These are phyloP conservation scores for Gymnorhina tibicen DNA, from an alignment of 2,113 vertebrate genomes.

Conservation along the genomic window DNA sequence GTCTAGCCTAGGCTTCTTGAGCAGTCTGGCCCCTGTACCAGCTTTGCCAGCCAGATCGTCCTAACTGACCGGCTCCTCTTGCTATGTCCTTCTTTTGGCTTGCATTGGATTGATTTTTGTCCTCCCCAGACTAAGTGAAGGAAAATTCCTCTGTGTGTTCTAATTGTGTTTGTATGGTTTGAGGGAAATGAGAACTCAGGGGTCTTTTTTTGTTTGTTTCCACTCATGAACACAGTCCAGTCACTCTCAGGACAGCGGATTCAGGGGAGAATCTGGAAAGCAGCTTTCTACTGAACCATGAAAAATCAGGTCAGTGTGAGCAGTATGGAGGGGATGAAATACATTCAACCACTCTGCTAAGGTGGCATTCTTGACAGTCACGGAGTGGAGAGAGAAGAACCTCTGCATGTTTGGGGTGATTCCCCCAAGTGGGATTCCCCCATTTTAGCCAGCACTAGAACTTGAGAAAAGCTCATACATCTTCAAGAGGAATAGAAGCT, in stretches of 20 bases:
- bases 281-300: background rate
- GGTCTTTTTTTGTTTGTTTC: background rate
- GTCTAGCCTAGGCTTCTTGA: background rate
- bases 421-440: background rate
- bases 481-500: background rate
- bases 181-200: background rate
- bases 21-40: background rate
- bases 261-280: background rate
- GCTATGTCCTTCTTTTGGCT: background rate
- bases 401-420: background rate
- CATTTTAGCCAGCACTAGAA: background rate
- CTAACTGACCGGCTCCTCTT: background rate
- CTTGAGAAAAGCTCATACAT: background rate
- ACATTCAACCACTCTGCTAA: background rate
- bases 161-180: background rate
- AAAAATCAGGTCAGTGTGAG: background rate
- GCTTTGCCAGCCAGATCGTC: background rate
- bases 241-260: background rate
- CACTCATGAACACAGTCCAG: background rate
- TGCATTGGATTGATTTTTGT: background rate
- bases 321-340: background rate
- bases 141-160: background rate
- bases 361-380: background rate
- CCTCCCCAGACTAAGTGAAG: background rate
- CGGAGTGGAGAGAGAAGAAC: background rate